Percentiles rank a stretch among this genome's conserved stretches.
These are phyloP conservation scores for Bungarus multicinctus DNA, from an alignment of 2,113 vertebrate species.

Conservation along the genomic window DNA sequence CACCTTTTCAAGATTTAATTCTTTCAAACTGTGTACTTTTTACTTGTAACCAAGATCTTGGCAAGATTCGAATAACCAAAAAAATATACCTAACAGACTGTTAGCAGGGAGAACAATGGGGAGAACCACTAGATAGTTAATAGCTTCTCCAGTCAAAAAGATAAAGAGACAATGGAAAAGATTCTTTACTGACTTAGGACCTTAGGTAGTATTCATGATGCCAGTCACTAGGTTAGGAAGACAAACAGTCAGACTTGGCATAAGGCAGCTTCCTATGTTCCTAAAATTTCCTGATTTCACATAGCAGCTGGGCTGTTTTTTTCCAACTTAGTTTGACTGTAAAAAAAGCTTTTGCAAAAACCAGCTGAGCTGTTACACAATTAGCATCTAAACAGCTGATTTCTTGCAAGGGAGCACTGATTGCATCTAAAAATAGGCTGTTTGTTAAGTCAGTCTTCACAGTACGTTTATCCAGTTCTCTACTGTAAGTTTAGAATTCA, in stretches of 20 bases:
- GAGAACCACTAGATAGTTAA: not conserved
- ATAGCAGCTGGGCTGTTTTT: not conserved
- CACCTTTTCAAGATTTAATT: not conserved
- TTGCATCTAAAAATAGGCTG: not conserved
- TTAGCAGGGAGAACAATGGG: not conserved
- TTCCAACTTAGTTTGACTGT: not conserved
- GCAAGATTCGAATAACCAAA: not conserved
- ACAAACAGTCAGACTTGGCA: not conserved
- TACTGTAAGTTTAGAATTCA: not conserved
- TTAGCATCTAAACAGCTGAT: not conserved
- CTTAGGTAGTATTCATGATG: not conserved
- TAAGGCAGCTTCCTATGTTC: not conserved
- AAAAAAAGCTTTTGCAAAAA: not conserved
- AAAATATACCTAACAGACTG: not conserved
- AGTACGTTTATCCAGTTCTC: not conserved
- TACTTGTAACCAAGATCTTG: not conserved
- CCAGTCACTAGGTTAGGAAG: not conserved
- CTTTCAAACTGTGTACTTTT: not conserved
- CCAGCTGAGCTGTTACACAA: constrained; percentile 6
- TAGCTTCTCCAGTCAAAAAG: not conserved
- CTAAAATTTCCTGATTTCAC: not conserved
- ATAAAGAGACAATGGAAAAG: not conserved
- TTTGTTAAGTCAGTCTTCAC: not conserved
- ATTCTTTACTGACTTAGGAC: not conserved
- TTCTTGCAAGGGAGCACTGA: not conserved